Percentiles rank a stretch among this genome's conserved stretches.
Evolutionary conservation across 2,113 vertebrate genomes (phyloP).

Genomic region (Rutilus rutilus): DNA sequence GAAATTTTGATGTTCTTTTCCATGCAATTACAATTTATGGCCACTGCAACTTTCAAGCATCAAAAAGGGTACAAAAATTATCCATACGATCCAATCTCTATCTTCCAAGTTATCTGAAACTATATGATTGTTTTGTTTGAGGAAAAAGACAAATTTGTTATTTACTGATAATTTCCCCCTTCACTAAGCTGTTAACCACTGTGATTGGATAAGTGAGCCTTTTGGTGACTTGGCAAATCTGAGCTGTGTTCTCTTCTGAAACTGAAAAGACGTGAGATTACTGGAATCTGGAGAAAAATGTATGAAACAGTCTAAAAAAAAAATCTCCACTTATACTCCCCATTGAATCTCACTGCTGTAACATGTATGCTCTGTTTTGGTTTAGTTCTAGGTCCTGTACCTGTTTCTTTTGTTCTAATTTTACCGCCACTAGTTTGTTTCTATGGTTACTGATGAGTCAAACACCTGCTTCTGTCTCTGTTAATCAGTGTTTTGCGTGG

Average conservation of each 20-base stretch:
- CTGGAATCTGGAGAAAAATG: neutral
- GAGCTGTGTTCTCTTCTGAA: neutral
- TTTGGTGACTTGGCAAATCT: neutral
- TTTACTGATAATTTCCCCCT: neutral
- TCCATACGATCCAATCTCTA: neutral
- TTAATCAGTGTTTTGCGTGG: too few species aligned
- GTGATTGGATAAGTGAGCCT: neutral
- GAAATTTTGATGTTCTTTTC: neutral
- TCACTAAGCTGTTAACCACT: neutral
- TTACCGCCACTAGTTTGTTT: too few species aligned
- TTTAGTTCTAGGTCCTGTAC: too few species aligned
- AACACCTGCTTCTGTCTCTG: too few species aligned
- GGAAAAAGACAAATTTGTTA: neutral
- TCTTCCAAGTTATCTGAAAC: neutral
- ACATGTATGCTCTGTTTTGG: too few species aligned
- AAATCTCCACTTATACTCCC: neutral
- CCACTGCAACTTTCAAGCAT: neutral
- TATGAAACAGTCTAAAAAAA: neutral
- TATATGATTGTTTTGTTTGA: neutral
- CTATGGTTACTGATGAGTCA: too few species aligned
- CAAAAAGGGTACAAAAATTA: neutral
- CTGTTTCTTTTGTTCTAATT: too few species aligned
- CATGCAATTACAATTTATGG: neutral
- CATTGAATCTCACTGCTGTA: too few species aligned
- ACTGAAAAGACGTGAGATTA: neutral